Evolutionary conservation across 2,888 invertebrate species (phyloP), one percentile per base, ranked within the genome.

Genomic region (Rhogogaster chlorosoma): DNA sequence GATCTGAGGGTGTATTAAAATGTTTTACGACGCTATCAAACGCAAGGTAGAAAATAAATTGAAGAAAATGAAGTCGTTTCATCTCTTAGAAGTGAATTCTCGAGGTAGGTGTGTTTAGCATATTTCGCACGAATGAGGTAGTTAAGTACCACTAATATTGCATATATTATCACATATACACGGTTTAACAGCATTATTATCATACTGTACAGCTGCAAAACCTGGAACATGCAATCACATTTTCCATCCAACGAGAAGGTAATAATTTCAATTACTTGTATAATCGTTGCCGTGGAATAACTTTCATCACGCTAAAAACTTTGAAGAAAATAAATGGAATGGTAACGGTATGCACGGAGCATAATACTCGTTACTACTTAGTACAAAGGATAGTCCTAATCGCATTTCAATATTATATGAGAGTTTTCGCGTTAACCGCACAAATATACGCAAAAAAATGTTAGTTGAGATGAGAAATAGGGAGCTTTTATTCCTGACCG

Each of bases 61-160:
- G 85, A 84, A 85, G 86, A 87, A 88, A 88, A 89, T 88, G 87
- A 89, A 88, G 88, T 84, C 88, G 86, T 88, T 89, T 88, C 88
- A 87, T 89, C 88, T 88, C 61, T 42, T 32, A 22, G 87, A 89
- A 86, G 88, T 86, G 87, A 86, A 86, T 87, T 88, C 87, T 87
- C 88, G 87, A 88, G 87, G 85, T 86, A 86, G 83, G 85, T 82
- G 85, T 85, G 84, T 77, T 86, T 84, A 83, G 85, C 86, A 86
- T 87, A 87, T 86, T 87, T 87, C 85, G 83, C 84, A 70, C 38
- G 84, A 67, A 45, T 82, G 71, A 45, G 32, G 42, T 71, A 42
- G 45, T 84, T 45, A 78, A 57, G 78, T 61, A 67, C 32, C 82
- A 84, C 86, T 70, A 85, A 86, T 87, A 84, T 86, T 86, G 85